Evolutionary conservation across 92 coral and sea anemone genomes (phyloP).

Genomic region (Umimayanthus kanabou): DNA sequence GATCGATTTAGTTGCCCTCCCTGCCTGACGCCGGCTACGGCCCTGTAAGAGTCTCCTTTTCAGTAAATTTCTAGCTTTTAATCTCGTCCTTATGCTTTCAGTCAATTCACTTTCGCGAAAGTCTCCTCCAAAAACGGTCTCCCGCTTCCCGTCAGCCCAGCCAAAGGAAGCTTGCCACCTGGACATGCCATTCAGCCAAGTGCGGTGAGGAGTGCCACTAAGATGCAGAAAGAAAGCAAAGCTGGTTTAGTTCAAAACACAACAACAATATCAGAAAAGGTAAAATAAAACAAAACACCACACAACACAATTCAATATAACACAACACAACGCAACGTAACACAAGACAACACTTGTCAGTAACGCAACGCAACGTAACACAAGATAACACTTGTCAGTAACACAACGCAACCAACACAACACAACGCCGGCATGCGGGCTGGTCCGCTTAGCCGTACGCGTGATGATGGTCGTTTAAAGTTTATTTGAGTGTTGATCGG

Average conservation of each 20-base stretch:
- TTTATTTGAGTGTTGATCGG: too few species aligned
- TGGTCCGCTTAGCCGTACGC: too few species aligned
- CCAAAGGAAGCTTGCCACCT: conserved; percentile 28
- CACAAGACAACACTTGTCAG: too few species aligned
- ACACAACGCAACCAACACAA: too few species aligned
- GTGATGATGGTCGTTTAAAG: too few species aligned
- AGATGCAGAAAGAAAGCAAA: conserved; percentile 12
- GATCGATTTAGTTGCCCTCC: too few species aligned
- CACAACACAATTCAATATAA: background rate
- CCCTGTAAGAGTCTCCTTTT: background rate
- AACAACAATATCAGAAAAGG: background rate
- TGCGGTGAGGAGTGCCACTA: background rate
- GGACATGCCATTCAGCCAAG: conserved; percentile 19
- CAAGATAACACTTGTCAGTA: too few species aligned
- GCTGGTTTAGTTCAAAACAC: background rate
- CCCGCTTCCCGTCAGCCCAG: conserved; percentile 22
- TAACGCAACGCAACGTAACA: background rate
- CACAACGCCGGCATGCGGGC: too few species aligned
- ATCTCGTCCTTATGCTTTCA: background rate
- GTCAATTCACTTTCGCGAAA: conserved; percentile 18
- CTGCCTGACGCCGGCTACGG: too few species aligned
- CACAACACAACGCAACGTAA: too few species aligned
- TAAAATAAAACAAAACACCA: too few species aligned
- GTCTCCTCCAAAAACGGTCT: conserved; percentile 13
- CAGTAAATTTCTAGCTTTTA: too few species aligned